These are phyloP conservation scores for Toxotes chatareus DNA, from an alignment of 2,113 vertebrate genomes.

Conservation along the genomic window DNA sequence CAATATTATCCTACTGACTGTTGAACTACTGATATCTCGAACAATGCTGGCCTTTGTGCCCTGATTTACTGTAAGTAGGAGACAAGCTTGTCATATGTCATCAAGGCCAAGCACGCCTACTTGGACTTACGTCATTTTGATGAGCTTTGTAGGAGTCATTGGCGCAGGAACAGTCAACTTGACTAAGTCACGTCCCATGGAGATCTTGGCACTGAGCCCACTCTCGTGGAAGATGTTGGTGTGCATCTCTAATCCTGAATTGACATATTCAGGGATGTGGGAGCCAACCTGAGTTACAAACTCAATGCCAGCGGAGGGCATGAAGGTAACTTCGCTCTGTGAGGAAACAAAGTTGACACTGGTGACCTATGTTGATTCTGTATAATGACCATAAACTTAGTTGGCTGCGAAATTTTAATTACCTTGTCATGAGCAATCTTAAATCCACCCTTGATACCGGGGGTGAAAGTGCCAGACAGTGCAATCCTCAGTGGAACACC, in stretches of 20 bases:
- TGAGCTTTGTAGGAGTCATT: slow-evolving; percentile 82
- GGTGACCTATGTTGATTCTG: neutral
- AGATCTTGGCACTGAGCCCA: slow-evolving; percentile 82
- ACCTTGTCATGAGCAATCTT: slow-evolving; percentile 86
- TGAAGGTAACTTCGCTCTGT: slow-evolving; percentile 86
- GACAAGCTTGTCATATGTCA: too few species aligned
- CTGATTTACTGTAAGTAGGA: too few species aligned
- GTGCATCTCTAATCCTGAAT: slow-evolving; percentile 89
- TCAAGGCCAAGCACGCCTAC: too few species aligned
- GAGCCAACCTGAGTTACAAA: slow-evolving; percentile 89
- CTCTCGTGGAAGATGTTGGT: slow-evolving; percentile 92
- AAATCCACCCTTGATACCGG: slow-evolving; percentile 88
- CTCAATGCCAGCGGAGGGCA: slow-evolving; percentile 91
- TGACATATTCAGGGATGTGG: slow-evolving; percentile 88
- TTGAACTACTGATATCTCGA: too few species aligned
- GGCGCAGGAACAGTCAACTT: slow-evolving; percentile 90
- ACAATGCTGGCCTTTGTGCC: too few species aligned
- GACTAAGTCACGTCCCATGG: slow-evolving; percentile 79
- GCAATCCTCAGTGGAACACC: slow-evolving; percentile 92
- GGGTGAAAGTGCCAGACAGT: slow-evolving; percentile 89
- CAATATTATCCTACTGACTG: too few species aligned
- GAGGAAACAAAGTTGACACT: slow-evolving; percentile 15
- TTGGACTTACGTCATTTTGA: slow-evolving; percentile 87
- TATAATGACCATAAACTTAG: neutral
- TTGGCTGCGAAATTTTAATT: slow-evolving; percentile 15